Conservation (phyloP, 2,797 vertebrate genomes). For the Triplophysa yarkandensis region DNA sequence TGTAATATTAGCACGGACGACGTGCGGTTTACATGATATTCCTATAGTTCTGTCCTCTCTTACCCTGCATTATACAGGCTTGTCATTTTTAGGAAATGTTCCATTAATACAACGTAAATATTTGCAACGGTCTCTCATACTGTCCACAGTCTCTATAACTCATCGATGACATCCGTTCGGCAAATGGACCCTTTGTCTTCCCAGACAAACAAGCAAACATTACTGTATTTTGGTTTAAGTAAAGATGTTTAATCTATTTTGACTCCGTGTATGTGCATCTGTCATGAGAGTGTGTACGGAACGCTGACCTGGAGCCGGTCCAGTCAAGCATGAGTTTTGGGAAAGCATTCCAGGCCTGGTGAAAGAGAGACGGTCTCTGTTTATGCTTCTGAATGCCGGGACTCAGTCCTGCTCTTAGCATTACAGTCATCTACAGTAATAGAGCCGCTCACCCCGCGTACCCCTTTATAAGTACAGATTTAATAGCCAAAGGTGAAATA, state of each 20-base stretch:
- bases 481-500: not conserved
- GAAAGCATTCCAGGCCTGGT: constrained; percentile 46
- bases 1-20: constrained; percentile 44
- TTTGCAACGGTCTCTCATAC: constrained; percentile 26
- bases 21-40: too few species aligned
- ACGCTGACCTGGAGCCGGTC: constrained; percentile 36
- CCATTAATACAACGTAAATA: constrained; percentile 29
- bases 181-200: constrained; percentile 20
- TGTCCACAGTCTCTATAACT: constrained; percentile 44
- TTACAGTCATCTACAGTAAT: constrained; percentile 29
- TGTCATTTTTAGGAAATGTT: constrained; percentile 29
- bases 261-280: not conserved
- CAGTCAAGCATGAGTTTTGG: constrained; percentile 21
- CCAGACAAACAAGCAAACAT: constrained; percentile 25
- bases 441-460: not conserved
- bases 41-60: constrained; percentile 48
- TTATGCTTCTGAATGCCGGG: constrained; percentile 11
- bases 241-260: constrained; percentile 31
- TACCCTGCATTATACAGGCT: constrained; percentile 28
- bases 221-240: constrained; percentile 37
- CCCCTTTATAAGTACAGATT: not conserved
- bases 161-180: constrained; percentile 12
- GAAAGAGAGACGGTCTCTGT: constrained; percentile 41
- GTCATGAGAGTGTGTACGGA: not conserved
- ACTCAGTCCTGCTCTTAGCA: constrained; percentile 1